Percentiles rank a stretch among this genome's conserved stretches.
Conservation (phyloP, 2,888 invertebrate genomes). For the Ashinkailepas kermadecensis region DNA sequence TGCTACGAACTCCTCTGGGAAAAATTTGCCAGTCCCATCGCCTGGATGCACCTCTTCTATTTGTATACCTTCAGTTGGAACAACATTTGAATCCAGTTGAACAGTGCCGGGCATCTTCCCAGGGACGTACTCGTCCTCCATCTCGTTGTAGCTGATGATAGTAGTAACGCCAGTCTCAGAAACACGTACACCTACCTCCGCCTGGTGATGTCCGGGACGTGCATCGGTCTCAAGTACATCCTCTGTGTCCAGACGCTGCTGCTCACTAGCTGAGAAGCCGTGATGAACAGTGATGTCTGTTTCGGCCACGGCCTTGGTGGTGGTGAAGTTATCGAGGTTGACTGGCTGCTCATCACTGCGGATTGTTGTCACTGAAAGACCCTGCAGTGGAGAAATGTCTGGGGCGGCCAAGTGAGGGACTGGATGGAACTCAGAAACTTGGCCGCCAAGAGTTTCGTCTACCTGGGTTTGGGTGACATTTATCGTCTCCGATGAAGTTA, state of each 20-base stretch:
- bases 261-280: neutral
- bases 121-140: neutral
- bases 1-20: constrained; percentile 8
- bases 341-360: neutral
- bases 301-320: neutral
- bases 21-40: neutral
- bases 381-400: neutral
- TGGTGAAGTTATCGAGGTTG: neutral
- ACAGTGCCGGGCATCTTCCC: neutral
- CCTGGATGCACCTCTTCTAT: neutral
- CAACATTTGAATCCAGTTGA: neutral
- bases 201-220: neutral
- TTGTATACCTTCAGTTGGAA: neutral
- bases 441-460: neutral
- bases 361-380: neutral
- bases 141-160: neutral
- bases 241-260: neutral
- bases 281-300: neutral
- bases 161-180: neutral
- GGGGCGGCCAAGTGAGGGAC: neutral
- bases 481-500: neutral
- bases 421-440: neutral
- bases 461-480: neutral
- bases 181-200: neutral
- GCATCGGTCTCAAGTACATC: neutral